A percentile compares a stretch with the other conserved stretches of the same genome.
Conservation (phyloP, 2,888 invertebrate genomes). For the Drepanosiphum platanoidis region DNA sequence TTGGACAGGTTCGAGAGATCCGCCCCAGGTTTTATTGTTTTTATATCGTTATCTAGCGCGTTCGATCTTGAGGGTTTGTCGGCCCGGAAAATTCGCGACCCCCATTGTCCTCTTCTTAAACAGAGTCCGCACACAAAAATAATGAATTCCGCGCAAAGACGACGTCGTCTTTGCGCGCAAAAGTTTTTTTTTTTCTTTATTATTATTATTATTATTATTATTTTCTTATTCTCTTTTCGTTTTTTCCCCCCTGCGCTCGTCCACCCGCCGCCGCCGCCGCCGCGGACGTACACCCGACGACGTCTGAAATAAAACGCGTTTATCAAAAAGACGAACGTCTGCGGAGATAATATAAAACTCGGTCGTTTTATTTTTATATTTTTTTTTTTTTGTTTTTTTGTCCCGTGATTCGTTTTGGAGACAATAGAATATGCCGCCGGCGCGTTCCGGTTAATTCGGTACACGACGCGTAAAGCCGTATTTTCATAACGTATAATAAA, state of each 20-base stretch:
- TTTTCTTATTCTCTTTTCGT: slow-evolving; percentile 4
- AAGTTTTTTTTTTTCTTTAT: slow-evolving; percentile 51
- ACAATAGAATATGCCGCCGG: neutral
- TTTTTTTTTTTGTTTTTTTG: slow-evolving; percentile 11
- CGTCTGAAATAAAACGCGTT: slow-evolving; percentile 44
- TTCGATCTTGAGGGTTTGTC: slow-evolving; percentile 61
- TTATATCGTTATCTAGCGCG: slow-evolving; percentile 53
- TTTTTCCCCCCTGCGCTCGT: neutral
- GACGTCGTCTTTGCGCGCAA: slow-evolving; percentile 35
- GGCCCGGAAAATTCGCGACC: slow-evolving; percentile 62
- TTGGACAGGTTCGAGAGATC: slow-evolving; percentile 61
- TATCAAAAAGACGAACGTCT: slow-evolving; percentile 59
- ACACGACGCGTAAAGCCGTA: too few species aligned
- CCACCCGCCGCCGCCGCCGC: neutral
- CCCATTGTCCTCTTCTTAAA: slow-evolving; percentile 47
- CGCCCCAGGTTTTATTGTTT: slow-evolving; percentile 61
- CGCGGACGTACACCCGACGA: neutral
- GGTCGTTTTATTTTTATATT: neutral
- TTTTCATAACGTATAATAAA: too few species aligned
- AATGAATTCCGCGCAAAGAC: slow-evolving; percentile 52
- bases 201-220: slow-evolving; percentile 41
- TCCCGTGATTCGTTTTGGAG: slow-evolving; percentile 20
- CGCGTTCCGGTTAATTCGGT: neutral
- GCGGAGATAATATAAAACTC: slow-evolving; percentile 55
- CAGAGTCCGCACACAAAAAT: slow-evolving; percentile 38